These are phyloP conservation scores for Ameiurus melas DNA, from an alignment of 2,113 vertebrate genomes.

Conservation along the genomic window DNA sequence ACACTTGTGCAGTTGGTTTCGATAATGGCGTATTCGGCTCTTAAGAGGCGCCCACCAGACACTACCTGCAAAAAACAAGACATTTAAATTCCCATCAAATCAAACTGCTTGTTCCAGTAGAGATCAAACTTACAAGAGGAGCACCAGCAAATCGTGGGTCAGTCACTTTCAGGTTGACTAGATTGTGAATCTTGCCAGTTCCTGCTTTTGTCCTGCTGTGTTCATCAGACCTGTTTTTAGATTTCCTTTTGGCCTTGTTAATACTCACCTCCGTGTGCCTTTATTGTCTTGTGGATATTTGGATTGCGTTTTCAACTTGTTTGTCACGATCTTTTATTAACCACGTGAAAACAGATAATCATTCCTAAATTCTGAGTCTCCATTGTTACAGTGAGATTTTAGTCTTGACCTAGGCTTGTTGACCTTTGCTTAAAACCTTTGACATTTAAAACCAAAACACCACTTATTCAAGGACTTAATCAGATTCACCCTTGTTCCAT, in stretches of 20 bases:
- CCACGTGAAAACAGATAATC: neutral
- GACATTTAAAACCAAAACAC: neutral
- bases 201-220: neutral
- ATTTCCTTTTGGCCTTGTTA: neutral
- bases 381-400: neutral
- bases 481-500: neutral
- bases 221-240: neutral
- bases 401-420: neutral
- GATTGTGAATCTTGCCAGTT: neutral
- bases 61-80: conserved; percentile 60
- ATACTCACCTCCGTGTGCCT: neutral
- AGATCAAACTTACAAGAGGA: neutral
- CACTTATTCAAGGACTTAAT: neutral
- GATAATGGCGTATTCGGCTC: conserved; percentile 66
- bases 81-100: neutral
- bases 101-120: neutral
- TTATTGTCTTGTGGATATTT: neutral
- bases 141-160: neutral
- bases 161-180: neutral
- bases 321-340: neutral
- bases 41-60: conserved; percentile 45
- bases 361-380: neutral
- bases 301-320: neutral
- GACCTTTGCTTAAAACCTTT: neutral
- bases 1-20: conserved; percentile 68